Evolutionary conservation across 2,888 invertebrate genomes (phyloP).

Genomic region (Eristalis tenax): DNA sequence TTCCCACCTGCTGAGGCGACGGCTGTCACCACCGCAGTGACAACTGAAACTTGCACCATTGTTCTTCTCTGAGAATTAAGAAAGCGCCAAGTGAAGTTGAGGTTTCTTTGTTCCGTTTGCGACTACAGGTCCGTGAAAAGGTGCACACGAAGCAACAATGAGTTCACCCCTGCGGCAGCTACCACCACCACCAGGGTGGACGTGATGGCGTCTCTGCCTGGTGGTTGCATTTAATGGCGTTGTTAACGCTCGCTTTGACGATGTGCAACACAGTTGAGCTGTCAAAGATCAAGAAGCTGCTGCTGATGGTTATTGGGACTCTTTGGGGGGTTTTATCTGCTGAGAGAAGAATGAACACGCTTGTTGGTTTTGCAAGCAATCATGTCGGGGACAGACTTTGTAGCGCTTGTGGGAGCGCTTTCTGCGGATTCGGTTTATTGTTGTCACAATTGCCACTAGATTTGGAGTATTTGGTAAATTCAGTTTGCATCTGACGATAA

Average conservation of each 20-base stretch:
- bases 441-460: not conserved
- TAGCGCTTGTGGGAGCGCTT: not conserved
- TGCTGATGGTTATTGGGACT: conserved; percentile 7
- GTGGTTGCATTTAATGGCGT: conserved; percentile 34
- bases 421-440: not conserved
- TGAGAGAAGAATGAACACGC: not conserved
- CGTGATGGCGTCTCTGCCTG: not conserved
- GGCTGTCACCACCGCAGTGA: not conserved
- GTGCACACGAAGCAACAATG: conserved; percentile 19
- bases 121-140: not conserved
- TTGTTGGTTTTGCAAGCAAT: not conserved
- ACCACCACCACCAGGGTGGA: not conserved
- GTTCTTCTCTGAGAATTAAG: conserved; percentile 24
- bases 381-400: not conserved
- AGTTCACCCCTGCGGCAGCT: conserved; percentile 23
- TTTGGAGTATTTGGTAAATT: not conserved
- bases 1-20: too few relatives aligned
- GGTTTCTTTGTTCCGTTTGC: conserved; percentile 5
- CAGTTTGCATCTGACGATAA: not conserved
- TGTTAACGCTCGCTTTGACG: conserved; percentile 46
- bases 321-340: not conserved
- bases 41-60: not conserved
- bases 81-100: not conserved
- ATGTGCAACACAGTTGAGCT: conserved; percentile 24
- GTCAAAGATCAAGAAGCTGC: conserved; percentile 33